A percentile compares a stretch with the other conserved stretches of the same genome.
Conservation (phyloP, 2,797 vertebrate genomes). For the Galaxias olidus region DNA sequence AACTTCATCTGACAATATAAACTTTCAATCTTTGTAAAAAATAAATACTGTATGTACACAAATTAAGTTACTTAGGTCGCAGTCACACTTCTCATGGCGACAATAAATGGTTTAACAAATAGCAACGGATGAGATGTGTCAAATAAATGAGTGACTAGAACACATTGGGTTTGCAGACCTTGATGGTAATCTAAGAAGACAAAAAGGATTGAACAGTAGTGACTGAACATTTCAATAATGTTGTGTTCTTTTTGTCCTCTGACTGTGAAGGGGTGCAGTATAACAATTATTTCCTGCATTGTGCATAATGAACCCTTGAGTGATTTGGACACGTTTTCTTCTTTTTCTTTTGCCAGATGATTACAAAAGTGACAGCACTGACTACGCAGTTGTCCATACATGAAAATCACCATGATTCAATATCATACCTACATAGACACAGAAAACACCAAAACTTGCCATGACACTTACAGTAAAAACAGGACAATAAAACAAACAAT, state of each 20-base stretch:
- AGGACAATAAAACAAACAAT: conserved; percentile 54
- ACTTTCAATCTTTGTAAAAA: conserved; percentile 87
- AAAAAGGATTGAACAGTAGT: conserved; percentile 55
- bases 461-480: conserved; percentile 33
- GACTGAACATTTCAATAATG: conserved; percentile 38
- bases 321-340: conserved; percentile 32
- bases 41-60: conserved; percentile 93
- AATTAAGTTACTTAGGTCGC: conserved; percentile 81
- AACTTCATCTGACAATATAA: conserved; percentile 79
- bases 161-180: conserved; percentile 9
- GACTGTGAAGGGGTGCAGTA: conserved; percentile 8
- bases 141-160: too few relatives aligned
- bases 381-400: conserved; percentile 31
- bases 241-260: conserved; percentile 35
- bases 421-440: conserved; percentile 59
- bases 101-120: conserved; percentile 76
- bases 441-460: conserved; percentile 48
- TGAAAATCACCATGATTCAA: conserved; percentile 46
- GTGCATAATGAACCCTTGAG: conserved; percentile 30
- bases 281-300: conserved; percentile 47
- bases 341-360: conserved; percentile 48
- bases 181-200: conserved; percentile 70
- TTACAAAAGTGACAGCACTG: conserved; percentile 58
- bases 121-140: conserved; percentile 62
- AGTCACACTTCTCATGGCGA: conserved; percentile 78